Evolutionary conservation across 53 echinoderm and acorn worm genomes (phyloP).

Genomic region (Arbacia lixula): DNA sequence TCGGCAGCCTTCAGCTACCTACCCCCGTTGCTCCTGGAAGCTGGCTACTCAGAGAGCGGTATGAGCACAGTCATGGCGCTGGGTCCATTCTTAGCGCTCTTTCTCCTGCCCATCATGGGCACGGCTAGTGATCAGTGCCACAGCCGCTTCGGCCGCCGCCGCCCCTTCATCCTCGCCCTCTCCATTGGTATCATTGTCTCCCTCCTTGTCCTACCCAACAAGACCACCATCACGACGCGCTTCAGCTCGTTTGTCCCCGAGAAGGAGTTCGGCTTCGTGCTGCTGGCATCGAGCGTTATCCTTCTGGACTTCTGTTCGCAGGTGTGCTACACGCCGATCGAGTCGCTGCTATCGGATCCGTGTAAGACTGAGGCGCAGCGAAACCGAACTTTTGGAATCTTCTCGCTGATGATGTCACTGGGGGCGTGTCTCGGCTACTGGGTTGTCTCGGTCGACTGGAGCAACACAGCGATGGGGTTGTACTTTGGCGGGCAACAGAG

Average conservation of each 20-base stretch:
- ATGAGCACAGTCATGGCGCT: constrained; percentile 93
- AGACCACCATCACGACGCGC: constrained; percentile 29
- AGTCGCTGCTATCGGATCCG: constrained; percentile 88
- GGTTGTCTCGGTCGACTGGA: constrained; percentile 87
- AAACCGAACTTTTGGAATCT: constrained; percentile 81
- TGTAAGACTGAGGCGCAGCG: constrained; percentile 76
- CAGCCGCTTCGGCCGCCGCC: constrained; percentile 81
- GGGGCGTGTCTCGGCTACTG: constrained; percentile 92
- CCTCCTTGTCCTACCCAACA: constrained; percentile 71
- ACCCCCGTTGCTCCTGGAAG: constrained; percentile 90
- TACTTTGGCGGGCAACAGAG: constrained; percentile 75
- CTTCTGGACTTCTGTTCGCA: constrained; percentile 93
- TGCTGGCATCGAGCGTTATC: constrained; percentile 76
- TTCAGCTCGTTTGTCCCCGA: constrained; percentile 41
- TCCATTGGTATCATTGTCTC: constrained; percentile 58
- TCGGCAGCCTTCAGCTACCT: constrained; percentile 97
- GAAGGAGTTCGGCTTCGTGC: constrained; percentile 53
- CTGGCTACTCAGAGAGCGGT: constrained; percentile 83
- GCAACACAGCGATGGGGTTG: constrained; percentile 41
- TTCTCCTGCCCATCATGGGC: constrained; percentile 85
- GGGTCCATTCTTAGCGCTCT: constrained; percentile 84
- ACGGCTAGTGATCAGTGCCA: constrained; percentile 85
- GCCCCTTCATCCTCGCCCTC: constrained; percentile 76
- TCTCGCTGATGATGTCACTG: constrained; percentile 88
- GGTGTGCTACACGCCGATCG: constrained; percentile 84